These are phyloP conservation scores for Pelobates fuscus DNA, from an alignment of 2,113 vertebrate genomes.

Conservation along the genomic window DNA sequence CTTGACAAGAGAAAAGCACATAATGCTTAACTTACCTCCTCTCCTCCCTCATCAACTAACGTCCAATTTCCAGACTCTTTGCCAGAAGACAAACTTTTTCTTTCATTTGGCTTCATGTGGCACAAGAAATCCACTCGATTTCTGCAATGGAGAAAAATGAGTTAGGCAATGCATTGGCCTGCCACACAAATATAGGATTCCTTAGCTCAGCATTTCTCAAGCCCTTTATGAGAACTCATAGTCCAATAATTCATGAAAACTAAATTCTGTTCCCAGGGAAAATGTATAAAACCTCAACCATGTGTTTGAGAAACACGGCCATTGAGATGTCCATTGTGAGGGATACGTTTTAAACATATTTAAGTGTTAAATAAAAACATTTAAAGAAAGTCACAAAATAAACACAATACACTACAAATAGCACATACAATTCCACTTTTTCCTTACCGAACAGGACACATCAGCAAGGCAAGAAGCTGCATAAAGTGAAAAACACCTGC, in stretches of 20 bases:
- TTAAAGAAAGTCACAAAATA: no score
- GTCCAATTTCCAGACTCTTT: slow-evolving; percentile 90
- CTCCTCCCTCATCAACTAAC: slow-evolving; percentile 93
- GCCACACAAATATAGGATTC: no score
- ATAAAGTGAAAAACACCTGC: slow-evolving; percentile 93
- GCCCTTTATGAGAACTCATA: not conserved
- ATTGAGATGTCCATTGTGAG: no score
- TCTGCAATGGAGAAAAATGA: slow-evolving; percentile 62
- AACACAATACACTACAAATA: no score
- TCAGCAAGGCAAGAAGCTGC: slow-evolving; percentile 91
- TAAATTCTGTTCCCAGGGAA: not conserved
- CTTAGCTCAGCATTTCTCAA: no score
- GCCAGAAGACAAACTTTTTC: slow-evolving; percentile 69
- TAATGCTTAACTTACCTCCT: slow-evolving; percentile 77
- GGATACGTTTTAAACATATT: no score
- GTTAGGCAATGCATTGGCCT: no score
- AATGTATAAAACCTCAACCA: no score
- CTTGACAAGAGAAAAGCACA: no score
- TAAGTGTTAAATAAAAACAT: no score
- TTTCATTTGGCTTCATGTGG: slow-evolving; percentile 88
- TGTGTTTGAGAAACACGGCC: no score
- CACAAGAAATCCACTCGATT: slow-evolving; percentile 87
- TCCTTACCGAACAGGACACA: slow-evolving; percentile 86
- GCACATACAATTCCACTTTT: no score
- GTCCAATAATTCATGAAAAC: not conserved